Evolutionary conservation across 2,113 vertebrate genomes (phyloP).

Genomic region (Haliaeetus leucogaster): DNA sequence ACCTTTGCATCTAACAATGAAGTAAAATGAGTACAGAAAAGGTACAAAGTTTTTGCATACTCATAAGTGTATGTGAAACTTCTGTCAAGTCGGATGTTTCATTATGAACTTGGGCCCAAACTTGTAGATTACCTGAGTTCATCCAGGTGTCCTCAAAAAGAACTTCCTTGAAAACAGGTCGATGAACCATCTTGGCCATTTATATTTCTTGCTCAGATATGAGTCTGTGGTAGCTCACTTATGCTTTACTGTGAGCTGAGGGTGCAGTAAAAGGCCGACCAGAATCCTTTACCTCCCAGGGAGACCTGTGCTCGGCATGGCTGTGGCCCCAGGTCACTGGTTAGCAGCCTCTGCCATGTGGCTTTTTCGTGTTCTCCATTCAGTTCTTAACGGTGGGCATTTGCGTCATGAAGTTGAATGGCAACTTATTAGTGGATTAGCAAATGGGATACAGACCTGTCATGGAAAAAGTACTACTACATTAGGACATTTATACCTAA

Average conservation of each 20-base stretch:
- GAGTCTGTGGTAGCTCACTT: background rate
- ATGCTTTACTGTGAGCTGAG: background rate
- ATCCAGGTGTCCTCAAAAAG: background rate
- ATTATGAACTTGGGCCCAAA: background rate
- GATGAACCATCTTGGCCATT: background rate
- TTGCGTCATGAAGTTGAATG: background rate
- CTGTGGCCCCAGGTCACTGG: background rate
- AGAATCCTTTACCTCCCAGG: background rate
- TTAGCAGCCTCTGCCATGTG: background rate
- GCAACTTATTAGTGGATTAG: background rate
- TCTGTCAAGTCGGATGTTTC: background rate
- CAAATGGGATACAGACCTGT: background rate
- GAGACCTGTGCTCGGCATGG: rapidly evolving
- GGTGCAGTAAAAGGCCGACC: background rate
- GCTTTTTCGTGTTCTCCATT: background rate
- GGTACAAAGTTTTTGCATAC: background rate
- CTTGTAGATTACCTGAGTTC: background rate
- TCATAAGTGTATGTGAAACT: background rate
- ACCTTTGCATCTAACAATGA: background rate
- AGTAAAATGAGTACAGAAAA: background rate
- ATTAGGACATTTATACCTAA: background rate
- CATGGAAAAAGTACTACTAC: background rate
- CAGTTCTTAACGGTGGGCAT: background rate
- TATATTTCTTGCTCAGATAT: background rate
- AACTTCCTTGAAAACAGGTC: background rate